Evolutionary conservation across 2,888 invertebrate genomes (phyloP), one percentile per base, ranked within the genome.

Genomic region (Anoncus sp.): DNA sequence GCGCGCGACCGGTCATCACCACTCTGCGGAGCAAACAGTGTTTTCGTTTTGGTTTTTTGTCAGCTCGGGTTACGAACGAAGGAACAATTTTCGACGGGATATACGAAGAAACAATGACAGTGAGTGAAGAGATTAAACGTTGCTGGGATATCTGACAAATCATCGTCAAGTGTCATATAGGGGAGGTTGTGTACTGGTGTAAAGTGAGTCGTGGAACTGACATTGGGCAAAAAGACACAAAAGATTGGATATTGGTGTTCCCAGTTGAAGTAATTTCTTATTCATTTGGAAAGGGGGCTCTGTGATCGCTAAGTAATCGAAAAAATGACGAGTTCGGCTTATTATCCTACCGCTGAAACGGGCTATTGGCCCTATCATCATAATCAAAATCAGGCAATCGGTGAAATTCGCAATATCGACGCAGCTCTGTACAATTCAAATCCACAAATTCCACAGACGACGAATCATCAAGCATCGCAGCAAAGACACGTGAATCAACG

Each of bases 301-400:
- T n/a, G n/a, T n/a, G n/a, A 31, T 31, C 31, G 31, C 31, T 31
- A 5, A 7, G 31, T 7, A 31, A 31, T 31, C 31, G 31, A 31
- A 38, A 18, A 40, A 84, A 40, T 89, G 89, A 47, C 85, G 16
- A 87, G 86, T 60, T 85, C 86, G 1, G 77, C 83, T 3, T 86
- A 86, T 60, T 87, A 83, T 51, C 40, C 83, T 3, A 81, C 66
- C 31, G 77, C 20, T 70, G 87, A 87, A 27, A 12, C 70, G 4
- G 82, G 82, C 16, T 86, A 87, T 60, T 89, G 87, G 87, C 79
- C 84, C 1, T 84, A 84, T 76, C 85, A 83, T 38, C n/a, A n/a
- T n/a, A n/a, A n/a, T n/a, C n/a, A n/a, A n/a, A n/a, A n/a, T n/a
- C 74, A 79, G 45, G 57, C 82, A 16, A 74, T 82, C 40, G 60